Percentiles rank a stretch among this genome's conserved stretches.
Conservation (phyloP, 2,888 invertebrate genomes). For the Ctenicera cuprea region DNA sequence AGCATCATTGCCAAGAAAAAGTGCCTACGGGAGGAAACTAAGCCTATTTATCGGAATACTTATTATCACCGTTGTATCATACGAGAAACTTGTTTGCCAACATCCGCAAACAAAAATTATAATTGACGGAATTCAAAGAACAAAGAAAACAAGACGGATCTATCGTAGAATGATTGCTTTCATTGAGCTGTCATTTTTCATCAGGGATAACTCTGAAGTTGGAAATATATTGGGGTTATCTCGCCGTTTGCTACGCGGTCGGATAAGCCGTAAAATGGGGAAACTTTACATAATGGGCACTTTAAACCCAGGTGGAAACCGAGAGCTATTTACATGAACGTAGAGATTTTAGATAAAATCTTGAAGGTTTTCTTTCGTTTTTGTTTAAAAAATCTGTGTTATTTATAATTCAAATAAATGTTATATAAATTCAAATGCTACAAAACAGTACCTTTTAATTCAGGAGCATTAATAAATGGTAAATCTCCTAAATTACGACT, state of each 20-base stretch:
- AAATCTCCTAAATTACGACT: too few relatives aligned
- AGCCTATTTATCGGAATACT: not conserved
- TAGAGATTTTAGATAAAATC: not conserved
- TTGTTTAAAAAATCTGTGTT: too few relatives aligned
- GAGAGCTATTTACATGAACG: not conserved
- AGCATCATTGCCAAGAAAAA: not conserved
- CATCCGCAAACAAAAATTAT: not conserved
- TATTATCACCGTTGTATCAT: not conserved
- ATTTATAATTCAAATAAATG: too few relatives aligned
- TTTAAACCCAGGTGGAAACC: conserved; percentile 18
- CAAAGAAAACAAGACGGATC: not conserved
- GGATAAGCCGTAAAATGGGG: conserved; percentile 20
- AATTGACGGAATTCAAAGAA: not conserved
- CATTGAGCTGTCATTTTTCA: not conserved
- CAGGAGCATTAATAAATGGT: too few relatives aligned
- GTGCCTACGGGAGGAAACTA: not conserved
- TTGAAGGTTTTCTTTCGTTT: too few relatives aligned
- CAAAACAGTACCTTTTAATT: too few relatives aligned
- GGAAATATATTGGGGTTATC: conserved; percentile 23
- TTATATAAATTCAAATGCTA: too few relatives aligned
- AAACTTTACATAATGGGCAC: conserved; percentile 21
- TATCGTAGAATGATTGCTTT: conserved; percentile 1
- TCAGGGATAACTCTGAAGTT: conserved; percentile 7
- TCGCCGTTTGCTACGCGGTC: not conserved
- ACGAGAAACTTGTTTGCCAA: not conserved